phyloP scores from a whole-genome alignment of 1,140 invertebrate species.

The Meloidogyne floridensis region DNA sequence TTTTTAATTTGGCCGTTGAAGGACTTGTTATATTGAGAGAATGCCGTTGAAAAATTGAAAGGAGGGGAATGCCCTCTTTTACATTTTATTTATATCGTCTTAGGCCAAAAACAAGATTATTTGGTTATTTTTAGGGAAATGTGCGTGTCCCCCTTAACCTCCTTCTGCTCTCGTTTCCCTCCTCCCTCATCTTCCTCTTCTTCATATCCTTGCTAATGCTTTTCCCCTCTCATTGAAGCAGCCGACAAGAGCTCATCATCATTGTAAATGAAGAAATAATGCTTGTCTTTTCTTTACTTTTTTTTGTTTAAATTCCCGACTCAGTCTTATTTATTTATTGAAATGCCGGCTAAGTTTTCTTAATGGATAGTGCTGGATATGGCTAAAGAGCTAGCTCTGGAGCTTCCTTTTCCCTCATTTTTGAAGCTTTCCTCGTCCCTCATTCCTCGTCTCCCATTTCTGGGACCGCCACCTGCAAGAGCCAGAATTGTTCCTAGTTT shows the following conservation, averaged over 20 bases:
- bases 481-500: no score
- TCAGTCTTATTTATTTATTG: not conserved
- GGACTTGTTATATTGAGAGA: no score
- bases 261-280: not conserved
- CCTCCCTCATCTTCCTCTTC: not conserved
- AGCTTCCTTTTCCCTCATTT: no score
- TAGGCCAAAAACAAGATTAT: constrained; percentile 9
- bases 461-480: no score
- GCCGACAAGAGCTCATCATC: not conserved
- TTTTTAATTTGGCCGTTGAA: constrained; percentile 6
- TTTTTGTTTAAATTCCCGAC: not conserved
- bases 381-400: no score
- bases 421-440: no score
- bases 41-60: not conserved
- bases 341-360: not conserved
- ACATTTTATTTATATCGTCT: not conserved
- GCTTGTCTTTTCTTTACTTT: not conserved
- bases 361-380: no score
- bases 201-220: no score
- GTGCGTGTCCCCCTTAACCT: not conserved
- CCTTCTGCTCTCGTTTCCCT: not conserved
- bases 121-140: not conserved
- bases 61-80: not conserved
- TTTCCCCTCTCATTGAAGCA: not conserved
- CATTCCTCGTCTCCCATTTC: no score